phyloP scores from a whole-genome alignment of 2,888 invertebrate genomes.

The Archips crataeganus region DNA sequence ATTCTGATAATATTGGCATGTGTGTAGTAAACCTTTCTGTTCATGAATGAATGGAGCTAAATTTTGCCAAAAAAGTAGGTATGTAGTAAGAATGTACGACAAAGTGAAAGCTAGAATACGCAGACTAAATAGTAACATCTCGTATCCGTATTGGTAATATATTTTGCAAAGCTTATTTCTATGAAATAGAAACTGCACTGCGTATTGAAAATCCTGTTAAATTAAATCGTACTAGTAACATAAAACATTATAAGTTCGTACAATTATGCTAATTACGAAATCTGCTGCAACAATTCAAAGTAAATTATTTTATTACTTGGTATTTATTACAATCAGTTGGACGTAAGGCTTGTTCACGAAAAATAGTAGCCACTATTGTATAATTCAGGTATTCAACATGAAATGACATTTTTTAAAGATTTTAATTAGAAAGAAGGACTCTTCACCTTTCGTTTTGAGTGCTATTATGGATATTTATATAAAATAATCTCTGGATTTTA shows the following conservation, averaged over 20 bases:
- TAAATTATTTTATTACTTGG: neutral
- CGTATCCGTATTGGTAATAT: constrained; percentile 30
- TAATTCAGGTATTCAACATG: too few relatives aligned
- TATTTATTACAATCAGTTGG: neutral
- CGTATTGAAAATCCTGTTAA: neutral
- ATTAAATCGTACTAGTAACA: neutral
- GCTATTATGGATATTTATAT: too few relatives aligned
- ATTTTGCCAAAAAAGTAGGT: constrained; percentile 25
- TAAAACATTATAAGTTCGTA: neutral
- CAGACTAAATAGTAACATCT: constrained; percentile 33
- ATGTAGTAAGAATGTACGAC: constrained; percentile 46
- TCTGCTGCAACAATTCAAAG: neutral
- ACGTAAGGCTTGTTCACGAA: too few relatives aligned
- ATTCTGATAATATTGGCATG: neutral
- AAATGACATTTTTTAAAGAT: too few relatives aligned
- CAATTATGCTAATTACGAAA: neutral
- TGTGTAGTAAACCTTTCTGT: neutral
- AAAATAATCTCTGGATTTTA: too few relatives aligned
- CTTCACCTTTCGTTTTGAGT: too few relatives aligned
- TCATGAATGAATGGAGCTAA: neutral
- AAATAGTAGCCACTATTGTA: too few relatives aligned
- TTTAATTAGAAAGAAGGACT: too few relatives aligned
- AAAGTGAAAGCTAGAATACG: constrained; percentile 66
- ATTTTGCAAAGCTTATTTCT: neutral
- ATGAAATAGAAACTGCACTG: neutral